These are phyloP conservation scores for Pachyseris speciosa DNA, from an alignment of 64 coral and sea anemone species.

Conservation along the genomic window DNA sequence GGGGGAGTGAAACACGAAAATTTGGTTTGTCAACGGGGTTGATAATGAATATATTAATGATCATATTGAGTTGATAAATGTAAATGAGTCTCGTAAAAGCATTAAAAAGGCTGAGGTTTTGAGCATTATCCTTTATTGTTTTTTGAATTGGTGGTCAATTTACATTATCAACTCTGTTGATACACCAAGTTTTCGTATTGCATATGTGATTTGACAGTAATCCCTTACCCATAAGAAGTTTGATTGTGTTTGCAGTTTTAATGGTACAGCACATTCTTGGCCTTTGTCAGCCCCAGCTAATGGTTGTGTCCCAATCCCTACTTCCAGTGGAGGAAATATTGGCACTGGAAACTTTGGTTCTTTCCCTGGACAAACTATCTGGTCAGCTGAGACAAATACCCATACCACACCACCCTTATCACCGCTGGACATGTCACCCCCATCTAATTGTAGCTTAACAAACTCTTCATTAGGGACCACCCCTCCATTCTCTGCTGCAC, in stretches of 20 bases:
- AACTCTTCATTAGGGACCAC: conserved; percentile 71
- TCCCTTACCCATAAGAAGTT: no score
- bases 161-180: no score
- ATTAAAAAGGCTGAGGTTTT: no score
- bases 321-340: conserved; percentile 43
- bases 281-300: conserved; percentile 43
- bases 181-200: no score
- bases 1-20: no score
- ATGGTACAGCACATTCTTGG: conserved; percentile 86
- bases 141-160: no score
- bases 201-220: no score
- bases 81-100: no score
- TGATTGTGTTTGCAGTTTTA: conserved; percentile 39
- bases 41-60: no score
- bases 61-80: no score
- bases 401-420: conserved; percentile 82
- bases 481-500: conserved; percentile 56
- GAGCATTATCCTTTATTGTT: no score
- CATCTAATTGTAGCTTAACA: conserved; percentile 68
- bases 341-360: conserved; percentile 75
- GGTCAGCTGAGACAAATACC: conserved; percentile 79
- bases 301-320: conserved; percentile 28
- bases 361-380: conserved; percentile 91
- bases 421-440: conserved; percentile 65
- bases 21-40: no score